Percentiles rank a stretch among this genome's conserved stretches.
phyloP scores from a whole-genome alignment of 2,888 invertebrate species.

The Romanomermis culicivorax region DNA sequence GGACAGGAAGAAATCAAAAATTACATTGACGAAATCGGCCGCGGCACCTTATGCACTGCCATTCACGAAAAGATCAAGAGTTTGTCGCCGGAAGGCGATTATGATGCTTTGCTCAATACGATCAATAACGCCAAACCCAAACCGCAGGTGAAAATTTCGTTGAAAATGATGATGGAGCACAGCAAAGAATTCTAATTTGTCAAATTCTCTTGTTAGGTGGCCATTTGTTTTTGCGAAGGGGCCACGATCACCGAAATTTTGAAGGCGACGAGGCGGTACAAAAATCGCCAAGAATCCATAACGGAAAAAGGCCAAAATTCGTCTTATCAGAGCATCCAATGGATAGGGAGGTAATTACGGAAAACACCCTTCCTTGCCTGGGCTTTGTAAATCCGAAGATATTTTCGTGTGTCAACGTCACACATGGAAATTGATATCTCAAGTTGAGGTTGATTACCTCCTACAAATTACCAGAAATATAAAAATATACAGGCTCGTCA shows the following conservation, averaged over 20 bases:
- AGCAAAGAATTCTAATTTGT: neutral
- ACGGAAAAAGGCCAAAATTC: no score
- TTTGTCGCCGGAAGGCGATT: slow-evolving; percentile 39
- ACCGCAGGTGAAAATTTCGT: neutral
- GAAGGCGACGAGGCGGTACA: slow-evolving; percentile 20
- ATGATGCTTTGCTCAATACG: slow-evolving; percentile 29
- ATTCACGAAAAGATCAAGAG: slow-evolving; percentile 43
- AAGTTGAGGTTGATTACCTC: neutral
- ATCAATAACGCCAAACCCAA: neutral
- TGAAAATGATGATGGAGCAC: neutral
- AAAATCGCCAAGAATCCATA: no score
- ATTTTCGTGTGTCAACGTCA: no score
- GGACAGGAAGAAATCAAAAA: slow-evolving; percentile 48
- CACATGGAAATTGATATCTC: neutral
- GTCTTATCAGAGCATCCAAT: slow-evolving; percentile 19
- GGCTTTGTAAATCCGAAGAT: no score
- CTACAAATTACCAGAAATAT: no score
- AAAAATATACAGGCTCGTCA: no score
- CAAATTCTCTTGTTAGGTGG: slow-evolving; percentile 15
- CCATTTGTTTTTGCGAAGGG: slow-evolving; percentile 55
- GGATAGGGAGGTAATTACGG: slow-evolving; percentile 20
- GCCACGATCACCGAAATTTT: slow-evolving; percentile 38
- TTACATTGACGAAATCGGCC: slow-evolving; percentile 33
- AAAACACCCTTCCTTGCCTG: no score
- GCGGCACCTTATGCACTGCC: slow-evolving; percentile 44